Evolutionary conservation across 2,797 vertebrate genomes (phyloP).

Genomic region (Bradypodion ventrale): DNA sequence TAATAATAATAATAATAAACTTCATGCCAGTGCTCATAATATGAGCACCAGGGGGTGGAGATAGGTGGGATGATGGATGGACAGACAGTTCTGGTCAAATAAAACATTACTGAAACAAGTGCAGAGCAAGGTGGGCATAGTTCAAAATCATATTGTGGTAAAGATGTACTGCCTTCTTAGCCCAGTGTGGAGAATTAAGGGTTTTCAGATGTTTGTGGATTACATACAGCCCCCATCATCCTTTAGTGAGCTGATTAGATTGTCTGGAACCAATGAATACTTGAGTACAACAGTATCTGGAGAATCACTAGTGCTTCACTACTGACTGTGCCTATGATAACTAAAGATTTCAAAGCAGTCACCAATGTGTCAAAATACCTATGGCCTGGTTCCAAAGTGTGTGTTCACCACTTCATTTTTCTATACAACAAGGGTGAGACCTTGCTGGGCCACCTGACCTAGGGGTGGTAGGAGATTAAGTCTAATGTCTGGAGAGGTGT

Average conservation of each 20-base stretch:
- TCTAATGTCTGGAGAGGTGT: no score
- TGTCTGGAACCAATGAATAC: background rate
- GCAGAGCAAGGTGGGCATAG: background rate
- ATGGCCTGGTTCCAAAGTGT: background rate
- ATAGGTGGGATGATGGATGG: background rate
- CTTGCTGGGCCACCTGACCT: no score
- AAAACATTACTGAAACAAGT: background rate
- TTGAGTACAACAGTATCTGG: background rate
- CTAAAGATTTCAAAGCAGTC: background rate
- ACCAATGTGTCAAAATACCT: background rate
- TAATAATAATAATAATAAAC: no score
- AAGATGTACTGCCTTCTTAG: background rate
- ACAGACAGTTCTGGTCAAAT: background rate
- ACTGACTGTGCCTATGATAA: background rate
- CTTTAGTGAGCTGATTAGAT: background rate
- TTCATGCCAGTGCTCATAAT: conserved; percentile 8
- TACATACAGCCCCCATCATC: background rate
- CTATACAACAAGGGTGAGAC: background rate
- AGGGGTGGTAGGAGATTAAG: no score
- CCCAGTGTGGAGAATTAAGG: background rate
- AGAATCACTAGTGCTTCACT: background rate
- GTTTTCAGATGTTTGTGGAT: background rate
- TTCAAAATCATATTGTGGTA: background rate
- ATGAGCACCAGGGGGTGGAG: no score
- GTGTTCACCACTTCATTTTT: background rate